These are phyloP conservation scores for Psilopsiagon aurifrons DNA, from an alignment of 2,113 vertebrate species.

Conservation along the genomic window DNA sequence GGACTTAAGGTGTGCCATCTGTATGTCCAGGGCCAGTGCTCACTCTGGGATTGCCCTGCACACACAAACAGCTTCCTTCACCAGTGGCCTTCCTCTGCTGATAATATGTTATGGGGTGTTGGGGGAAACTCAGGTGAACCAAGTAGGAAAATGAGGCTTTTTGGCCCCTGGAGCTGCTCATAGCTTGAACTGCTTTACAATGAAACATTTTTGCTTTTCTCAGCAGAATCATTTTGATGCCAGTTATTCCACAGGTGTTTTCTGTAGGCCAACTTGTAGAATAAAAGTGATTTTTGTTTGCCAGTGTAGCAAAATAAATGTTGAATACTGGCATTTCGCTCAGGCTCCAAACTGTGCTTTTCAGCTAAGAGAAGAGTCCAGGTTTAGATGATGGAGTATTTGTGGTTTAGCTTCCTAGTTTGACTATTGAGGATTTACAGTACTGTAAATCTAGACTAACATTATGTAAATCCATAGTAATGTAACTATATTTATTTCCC, in stretches of 20 bases:
- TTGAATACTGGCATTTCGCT: constrained; percentile 8
- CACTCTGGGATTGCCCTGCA: neutral
- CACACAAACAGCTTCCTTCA: neutral
- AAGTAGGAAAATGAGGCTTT: neutral
- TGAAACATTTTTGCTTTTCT: neutral
- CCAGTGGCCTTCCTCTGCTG: fast-evolving
- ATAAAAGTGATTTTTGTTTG: neutral
- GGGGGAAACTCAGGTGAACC: neutral
- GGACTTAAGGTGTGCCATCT: neutral
- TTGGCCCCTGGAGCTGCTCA: neutral
- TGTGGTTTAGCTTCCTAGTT: constrained; percentile 14
- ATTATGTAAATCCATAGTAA: neutral
- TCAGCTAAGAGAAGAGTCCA: neutral
- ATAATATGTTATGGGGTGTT: neutral
- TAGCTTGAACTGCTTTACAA: neutral
- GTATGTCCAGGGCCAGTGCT: neutral
- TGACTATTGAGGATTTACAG: neutral
- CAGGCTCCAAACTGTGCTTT: neutral
- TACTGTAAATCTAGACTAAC: neutral
- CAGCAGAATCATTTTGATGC: neutral
- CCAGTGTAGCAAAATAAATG: neutral
- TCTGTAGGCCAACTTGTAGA: neutral
- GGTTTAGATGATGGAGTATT: neutral
- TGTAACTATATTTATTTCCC: constrained; percentile 26
- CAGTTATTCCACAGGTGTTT: neutral